A percentile compares a stretch with the other conserved stretches of the same genome.
Evolutionary conservation across 1,140 invertebrate species (phyloP).

Genomic region (Drosophila kikkawai): DNA sequence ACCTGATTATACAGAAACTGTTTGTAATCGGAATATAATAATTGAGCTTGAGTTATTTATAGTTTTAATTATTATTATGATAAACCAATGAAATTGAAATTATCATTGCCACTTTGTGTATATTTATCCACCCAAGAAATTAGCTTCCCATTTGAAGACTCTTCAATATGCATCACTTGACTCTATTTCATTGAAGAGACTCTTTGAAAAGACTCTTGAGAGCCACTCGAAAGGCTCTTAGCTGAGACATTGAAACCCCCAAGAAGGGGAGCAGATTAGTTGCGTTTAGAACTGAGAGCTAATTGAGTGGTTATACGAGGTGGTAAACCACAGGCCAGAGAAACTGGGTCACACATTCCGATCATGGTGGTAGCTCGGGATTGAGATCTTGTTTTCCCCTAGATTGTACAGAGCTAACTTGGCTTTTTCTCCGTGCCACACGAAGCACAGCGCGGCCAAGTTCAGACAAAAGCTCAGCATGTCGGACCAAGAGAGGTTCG

Average conservation of each 20-base stretch:
- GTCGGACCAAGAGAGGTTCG: neutral
- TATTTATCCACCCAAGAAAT: neutral
- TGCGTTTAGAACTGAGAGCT: neutral
- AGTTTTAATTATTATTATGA: neutral
- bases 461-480: slow-evolving; percentile 27
- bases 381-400: slow-evolving; percentile 19
- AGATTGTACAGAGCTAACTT: neutral
- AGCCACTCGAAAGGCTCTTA: slow-evolving; percentile 12
- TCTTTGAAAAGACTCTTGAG: slow-evolving; percentile 2
- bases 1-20: neutral
- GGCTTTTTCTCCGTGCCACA: neutral
- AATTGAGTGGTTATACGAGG: slow-evolving; percentile 23
- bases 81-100: neutral
- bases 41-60: neutral
- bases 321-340: neutral
- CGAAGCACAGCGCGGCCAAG: slow-evolving; percentile 12
- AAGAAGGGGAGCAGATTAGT: neutral
- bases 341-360: slow-evolving; percentile 35
- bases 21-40: neutral
- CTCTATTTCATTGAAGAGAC: slow-evolving; percentile 3
- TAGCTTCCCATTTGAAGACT: neutral
- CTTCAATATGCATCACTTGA: neutral
- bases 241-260: neutral
- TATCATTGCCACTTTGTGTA: too few species aligned
- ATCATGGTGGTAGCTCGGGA: neutral